A percentile compares a stretch with the other conserved stretches of the same genome.
Conservation (phyloP, 1,140 invertebrate genomes). For the Bilobella aurantiaca region DNA sequence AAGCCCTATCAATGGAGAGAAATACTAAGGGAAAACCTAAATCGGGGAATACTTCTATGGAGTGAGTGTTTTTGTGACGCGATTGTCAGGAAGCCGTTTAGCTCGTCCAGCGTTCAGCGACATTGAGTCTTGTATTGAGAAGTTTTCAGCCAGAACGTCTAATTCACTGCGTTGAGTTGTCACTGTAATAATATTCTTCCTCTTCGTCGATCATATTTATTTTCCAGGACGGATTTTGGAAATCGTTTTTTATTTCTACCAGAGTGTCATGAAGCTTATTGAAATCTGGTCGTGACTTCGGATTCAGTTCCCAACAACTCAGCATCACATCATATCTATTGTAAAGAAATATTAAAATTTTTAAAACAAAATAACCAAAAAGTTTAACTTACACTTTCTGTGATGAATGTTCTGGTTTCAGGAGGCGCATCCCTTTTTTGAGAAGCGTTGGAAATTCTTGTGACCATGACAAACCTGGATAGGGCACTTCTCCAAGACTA, state of each 20-base stretch:
- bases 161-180: too few species aligned
- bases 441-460: neutral
- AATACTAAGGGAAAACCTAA: too few species aligned
- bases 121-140: too few species aligned
- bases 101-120: too few species aligned
- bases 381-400: neutral
- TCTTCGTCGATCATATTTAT: neutral
- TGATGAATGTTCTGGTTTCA: neutral
- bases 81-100: too few species aligned
- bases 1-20: too few species aligned
- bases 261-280: neutral
- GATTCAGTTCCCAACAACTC: neutral
- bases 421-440: neutral
- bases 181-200: neutral
- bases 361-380: neutral
- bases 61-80: too few species aligned
- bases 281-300: neutral
- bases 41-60: too few species aligned
- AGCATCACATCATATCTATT: neutral
- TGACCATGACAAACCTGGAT: conserved; percentile 1
- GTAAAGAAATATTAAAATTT: neutral
- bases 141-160: too few species aligned
- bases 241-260: neutral
- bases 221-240: neutral
- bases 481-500: conserved; percentile 2